A percentile compares a stretch with the other conserved stretches of the same genome.
phyloP scores from a whole-genome alignment of 2,888 invertebrate genomes.

The Slavum lentiscoides region DNA sequence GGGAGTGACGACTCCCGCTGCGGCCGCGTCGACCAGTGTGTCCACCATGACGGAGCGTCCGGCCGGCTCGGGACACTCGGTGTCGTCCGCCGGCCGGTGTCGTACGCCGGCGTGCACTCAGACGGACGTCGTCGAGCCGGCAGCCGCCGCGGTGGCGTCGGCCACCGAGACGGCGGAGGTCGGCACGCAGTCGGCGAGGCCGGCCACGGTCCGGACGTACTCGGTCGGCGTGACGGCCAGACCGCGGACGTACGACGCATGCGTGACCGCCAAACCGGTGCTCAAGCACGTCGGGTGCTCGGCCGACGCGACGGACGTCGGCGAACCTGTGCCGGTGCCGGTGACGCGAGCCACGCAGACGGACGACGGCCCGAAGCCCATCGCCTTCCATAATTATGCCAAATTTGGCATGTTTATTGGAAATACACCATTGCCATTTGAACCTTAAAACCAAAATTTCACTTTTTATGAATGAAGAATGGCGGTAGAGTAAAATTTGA shows the following conservation, averaged over 20 bases:
- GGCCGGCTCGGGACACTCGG: too few species aligned
- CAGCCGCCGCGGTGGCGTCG: slow-evolving; percentile 49
- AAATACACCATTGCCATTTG: too few species aligned
- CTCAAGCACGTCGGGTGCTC: slow-evolving; percentile 22
- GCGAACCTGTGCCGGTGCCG: neutral
- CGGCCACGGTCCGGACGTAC: slow-evolving; percentile 54
- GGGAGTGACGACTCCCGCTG: slow-evolving; percentile 60
- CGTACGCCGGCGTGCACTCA: slow-evolving; percentile 2
- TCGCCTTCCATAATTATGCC: too few species aligned
- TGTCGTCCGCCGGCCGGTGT: neutral
- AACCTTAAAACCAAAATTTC: too few species aligned
- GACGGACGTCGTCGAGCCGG: slow-evolving; percentile 55
- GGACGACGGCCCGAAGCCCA: neutral
- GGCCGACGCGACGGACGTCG: neutral
- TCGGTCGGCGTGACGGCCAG: slow-evolving; percentile 60
- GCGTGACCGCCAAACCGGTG: slow-evolving; percentile 60
- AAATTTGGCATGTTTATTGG: too few species aligned
- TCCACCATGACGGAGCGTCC: slow-evolving; percentile 56
- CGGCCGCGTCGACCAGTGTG: slow-evolving; percentile 55
- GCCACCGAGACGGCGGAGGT: neutral
- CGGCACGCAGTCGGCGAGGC: neutral
- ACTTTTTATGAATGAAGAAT: too few species aligned
- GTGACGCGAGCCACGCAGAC: slow-evolving; percentile 37
- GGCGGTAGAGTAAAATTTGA: too few species aligned
- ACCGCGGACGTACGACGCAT: slow-evolving; percentile 59